Conservation (phyloP, 2,888 invertebrate genomes). For the Ischnura elegans region DNA sequence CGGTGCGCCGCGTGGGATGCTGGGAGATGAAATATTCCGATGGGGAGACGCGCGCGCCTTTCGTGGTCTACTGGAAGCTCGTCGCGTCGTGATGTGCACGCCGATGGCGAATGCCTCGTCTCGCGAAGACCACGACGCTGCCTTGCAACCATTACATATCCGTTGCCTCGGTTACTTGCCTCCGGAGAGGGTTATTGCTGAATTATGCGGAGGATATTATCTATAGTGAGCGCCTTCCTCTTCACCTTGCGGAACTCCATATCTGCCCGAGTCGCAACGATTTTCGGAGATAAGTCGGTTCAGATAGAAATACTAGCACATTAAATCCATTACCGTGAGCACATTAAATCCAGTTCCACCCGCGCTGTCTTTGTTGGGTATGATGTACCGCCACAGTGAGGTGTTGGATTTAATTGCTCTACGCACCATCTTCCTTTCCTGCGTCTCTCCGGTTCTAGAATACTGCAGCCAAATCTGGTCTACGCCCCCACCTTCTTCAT, state of each 20-base stretch:
- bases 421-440: too few relatives aligned
- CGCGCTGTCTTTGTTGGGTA: too few relatives aligned
- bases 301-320: too few relatives aligned
- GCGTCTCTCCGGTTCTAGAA: too few relatives aligned
- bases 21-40: slow-evolving; percentile 42
- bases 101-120: background rate
- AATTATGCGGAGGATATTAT: background rate
- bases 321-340: too few relatives aligned
- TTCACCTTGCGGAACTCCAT: background rate
- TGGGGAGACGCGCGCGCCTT: background rate
- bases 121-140: background rate
- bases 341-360: too few relatives aligned
- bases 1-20: background rate
- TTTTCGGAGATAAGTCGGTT: background rate
- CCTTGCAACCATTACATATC: too few relatives aligned
- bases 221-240: background rate
- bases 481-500: too few relatives aligned
- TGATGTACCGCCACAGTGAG: too few relatives aligned
- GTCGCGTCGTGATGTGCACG: slow-evolving; percentile 14
- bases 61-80: slow-evolving; percentile 36
- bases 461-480: too few relatives aligned
- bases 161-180: background rate
- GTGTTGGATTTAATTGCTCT: too few relatives aligned
- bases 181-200: background rate
- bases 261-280: background rate